Evolutionary conservation across 2,797 vertebrate genomes (phyloP), one percentile per base, ranked within the genome.

Genomic region (Pangasius larnaudii): DNA sequence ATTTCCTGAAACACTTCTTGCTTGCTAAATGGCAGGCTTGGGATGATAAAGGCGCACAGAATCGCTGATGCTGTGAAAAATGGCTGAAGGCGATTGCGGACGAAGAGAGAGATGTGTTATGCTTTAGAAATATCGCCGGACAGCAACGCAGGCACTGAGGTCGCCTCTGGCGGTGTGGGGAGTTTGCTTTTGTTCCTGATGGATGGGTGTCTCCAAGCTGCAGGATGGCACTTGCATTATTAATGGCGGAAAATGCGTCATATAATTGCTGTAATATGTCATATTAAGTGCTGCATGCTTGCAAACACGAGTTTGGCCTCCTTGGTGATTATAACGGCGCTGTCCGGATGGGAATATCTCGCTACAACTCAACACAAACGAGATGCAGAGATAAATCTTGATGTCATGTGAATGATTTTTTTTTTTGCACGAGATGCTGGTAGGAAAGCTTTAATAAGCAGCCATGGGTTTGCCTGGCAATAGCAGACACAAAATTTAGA

Each of bases 241-340:
- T 92, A 92, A 92, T 92, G 88, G 85, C 24, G 87, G 85, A 88
- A 92, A 91, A 91, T 88, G 88, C 88, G 87, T 91, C 89, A 90
- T 91, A 89, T 92, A 93, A 92, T 92, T 90, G 90, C 87, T 46
- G 90, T 88, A 88, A 91, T 92, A 87, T 87, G 91, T 93, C 91
- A 93, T 92, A 92, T 92, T 93, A 91, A 92, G 90, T 85, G 88
- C 90, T 39, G 87, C 82, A 72, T 69, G 69, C 84, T 90, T 46
- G 87, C 77, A 56, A 90, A 89, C 81, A 87, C 63, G 33, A 74
- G 61, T 88, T 87, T 85, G 80, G 18, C 88, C 90, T 88, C 84
- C 88, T 85, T 85, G 56, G 83, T 59, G 80, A 83, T 91, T 91
- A 91, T 71, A 85, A 39, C 82, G 36, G 59, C 36, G 83, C 71